A percentile compares a stretch with the other conserved stretches of the same genome.
Conservation (phyloP, 2,888 invertebrate species). For the Drosophila maculinotata region DNA sequence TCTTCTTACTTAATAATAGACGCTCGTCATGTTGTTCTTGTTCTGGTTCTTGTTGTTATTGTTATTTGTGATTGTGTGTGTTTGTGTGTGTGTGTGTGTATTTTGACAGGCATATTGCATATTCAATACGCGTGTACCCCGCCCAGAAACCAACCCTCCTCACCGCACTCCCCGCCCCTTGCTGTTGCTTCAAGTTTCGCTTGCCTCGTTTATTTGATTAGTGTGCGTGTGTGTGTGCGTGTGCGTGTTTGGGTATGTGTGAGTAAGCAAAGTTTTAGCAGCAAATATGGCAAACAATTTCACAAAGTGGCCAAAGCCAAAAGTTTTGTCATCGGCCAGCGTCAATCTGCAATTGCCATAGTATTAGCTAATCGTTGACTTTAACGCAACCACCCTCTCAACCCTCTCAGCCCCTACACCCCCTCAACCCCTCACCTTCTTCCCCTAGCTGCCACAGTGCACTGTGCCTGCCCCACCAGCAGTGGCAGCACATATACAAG, state of each 20-base stretch:
- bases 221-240: conserved; percentile 14
- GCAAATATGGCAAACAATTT: conserved; percentile 82
- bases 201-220: conserved; percentile 72
- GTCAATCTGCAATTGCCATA: conserved; percentile 56
- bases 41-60: conserved; percentile 29
- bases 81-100: conserved; percentile 22
- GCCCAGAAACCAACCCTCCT: not conserved
- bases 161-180: not conserved
- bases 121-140: conserved; percentile 71
- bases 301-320: conserved; percentile 72
- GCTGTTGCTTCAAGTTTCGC: conserved; percentile 40
- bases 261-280: conserved; percentile 63
- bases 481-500: not conserved
- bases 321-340: conserved; percentile 66
- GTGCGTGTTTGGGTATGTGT: conserved; percentile 14
- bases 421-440: too few relatives aligned
- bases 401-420: not conserved
- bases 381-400: conserved; percentile 21
- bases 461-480: not conserved
- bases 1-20: conserved; percentile 70
- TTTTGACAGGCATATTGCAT: conserved; percentile 68
- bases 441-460: too few relatives aligned
- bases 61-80: conserved; percentile 23
- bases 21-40: conserved; percentile 38
- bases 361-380: conserved; percentile 73